These are phyloP conservation scores for Pseudanteris insignis DNA, from an alignment of 2,888 invertebrate species.

Conservation along the genomic window DNA sequence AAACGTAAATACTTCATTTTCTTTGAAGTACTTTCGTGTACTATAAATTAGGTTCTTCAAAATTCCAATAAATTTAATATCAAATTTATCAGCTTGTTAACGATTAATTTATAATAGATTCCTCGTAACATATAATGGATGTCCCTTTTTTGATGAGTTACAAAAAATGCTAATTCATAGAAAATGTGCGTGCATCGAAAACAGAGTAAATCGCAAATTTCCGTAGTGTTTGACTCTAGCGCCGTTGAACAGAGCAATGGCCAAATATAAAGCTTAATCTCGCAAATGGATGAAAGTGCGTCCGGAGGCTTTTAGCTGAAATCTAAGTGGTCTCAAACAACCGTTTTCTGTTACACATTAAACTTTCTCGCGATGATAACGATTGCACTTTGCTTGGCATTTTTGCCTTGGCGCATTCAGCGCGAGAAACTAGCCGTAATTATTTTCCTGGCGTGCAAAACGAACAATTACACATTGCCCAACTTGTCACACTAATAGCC, in stretches of 20 bases:
- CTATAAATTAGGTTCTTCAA: too few relatives aligned
- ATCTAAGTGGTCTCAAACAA: slow-evolving; percentile 50
- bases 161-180: too few relatives aligned
- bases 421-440: slow-evolving; percentile 32
- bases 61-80: too few relatives aligned
- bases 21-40: too few relatives aligned
- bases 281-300: slow-evolving; percentile 44
- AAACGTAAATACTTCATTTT: too few relatives aligned
- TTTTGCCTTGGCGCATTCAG: slow-evolving; percentile 29
- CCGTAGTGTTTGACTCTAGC: slow-evolving; percentile 24
- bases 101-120: too few relatives aligned
- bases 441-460: slow-evolving; percentile 28
- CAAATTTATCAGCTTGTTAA: too few relatives aligned
- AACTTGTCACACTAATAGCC: slow-evolving; percentile 13
- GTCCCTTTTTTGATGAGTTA: too few relatives aligned
- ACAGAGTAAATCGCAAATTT: slow-evolving; percentile 38
- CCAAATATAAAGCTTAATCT: slow-evolving; percentile 46
- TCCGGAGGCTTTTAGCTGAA: slow-evolving; percentile 49
- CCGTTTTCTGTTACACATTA: slow-evolving; percentile 46
- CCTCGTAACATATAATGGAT: too few relatives aligned
- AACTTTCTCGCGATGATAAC: slow-evolving; percentile 44
- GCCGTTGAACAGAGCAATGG: slow-evolving; percentile 30
- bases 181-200: slow-evolving; percentile 27
- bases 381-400: slow-evolving; percentile 37
- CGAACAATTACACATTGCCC: slow-evolving; percentile 29